Percentiles rank a stretch among this genome's conserved stretches.
Evolutionary conservation across 1,140 invertebrate species (phyloP).

Genomic region (Brachionus calyciflorus): DNA sequence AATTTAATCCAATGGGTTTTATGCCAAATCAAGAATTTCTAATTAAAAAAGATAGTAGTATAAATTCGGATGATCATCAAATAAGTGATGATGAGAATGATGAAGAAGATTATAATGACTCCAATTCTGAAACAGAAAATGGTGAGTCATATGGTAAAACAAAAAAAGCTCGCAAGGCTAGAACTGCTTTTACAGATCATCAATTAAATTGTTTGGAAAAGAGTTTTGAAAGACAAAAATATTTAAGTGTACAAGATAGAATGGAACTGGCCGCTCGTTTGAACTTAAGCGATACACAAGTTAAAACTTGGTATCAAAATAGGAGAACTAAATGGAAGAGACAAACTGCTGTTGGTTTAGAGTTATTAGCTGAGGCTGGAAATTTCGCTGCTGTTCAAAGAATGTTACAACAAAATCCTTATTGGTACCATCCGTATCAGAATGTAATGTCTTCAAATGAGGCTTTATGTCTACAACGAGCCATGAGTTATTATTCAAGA

Average conservation of each 20-base stretch:
- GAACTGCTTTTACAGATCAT: constrained; percentile 96
- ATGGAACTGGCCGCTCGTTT: constrained; percentile 95
- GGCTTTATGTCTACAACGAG: constrained; percentile 39
- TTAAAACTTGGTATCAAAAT: constrained; percentile 99
- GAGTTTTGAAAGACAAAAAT: constrained; percentile 95
- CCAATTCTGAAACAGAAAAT: constrained; percentile 18
- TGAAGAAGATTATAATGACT: constrained; percentile 12
- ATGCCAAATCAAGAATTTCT: background rate
- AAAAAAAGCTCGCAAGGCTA: constrained; percentile 93
- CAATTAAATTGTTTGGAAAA: constrained; percentile 92
- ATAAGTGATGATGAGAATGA: constrained; percentile 30
- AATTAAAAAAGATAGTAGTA: constrained; percentile 1
- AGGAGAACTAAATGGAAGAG: constrained; percentile 99
- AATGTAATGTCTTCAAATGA: constrained; percentile 44
- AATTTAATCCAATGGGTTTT: background rate
- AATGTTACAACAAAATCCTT: constrained; percentile 74
- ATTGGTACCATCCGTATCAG: constrained; percentile 61
- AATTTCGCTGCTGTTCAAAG: constrained; percentile 94
- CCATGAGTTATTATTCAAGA: constrained; percentile 28
- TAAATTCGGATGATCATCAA: constrained; percentile 9
- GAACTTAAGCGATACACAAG: constrained; percentile 93
- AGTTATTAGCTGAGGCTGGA: constrained; percentile 89
- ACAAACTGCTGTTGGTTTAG: constrained; percentile 91
- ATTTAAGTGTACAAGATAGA: constrained; percentile 93
- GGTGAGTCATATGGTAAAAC: constrained; percentile 4